These are phyloP conservation scores for Nyctibius grandis DNA, from an alignment of 2,797 vertebrate species.

Conservation along the genomic window DNA sequence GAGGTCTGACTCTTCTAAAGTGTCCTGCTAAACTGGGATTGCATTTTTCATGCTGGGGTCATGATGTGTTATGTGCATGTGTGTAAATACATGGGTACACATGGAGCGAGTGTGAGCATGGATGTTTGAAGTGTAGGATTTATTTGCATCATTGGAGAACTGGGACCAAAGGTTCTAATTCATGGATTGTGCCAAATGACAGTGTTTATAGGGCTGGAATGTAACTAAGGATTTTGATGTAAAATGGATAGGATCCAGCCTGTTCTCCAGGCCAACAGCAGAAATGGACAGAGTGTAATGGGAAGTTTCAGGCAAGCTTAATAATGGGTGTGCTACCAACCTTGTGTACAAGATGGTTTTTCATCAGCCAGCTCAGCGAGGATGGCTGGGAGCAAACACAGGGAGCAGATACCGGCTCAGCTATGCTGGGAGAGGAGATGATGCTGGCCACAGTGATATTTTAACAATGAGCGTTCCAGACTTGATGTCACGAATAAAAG, in stretches of 20 bases:
- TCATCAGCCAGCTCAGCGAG: not conserved
- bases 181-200: not conserved
- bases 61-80: not conserved
- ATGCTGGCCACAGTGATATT: not conserved
- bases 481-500: slow-evolving; percentile 5
- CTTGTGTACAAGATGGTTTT: not conserved
- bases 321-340: not conserved
- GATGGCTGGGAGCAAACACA: not conserved
- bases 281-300: not conserved
- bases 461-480: not conserved
- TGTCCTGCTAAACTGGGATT: not conserved
- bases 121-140: not conserved
- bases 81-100: not conserved
- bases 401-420: not conserved
- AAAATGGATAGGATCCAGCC: not conserved
- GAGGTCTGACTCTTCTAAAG: not conserved
- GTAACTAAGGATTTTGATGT: not conserved
- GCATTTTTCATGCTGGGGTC: not conserved
- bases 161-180: not conserved
- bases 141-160: not conserved
- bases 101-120: not conserved
- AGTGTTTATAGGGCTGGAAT: not conserved
- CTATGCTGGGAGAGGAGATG: not conserved
- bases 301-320: not conserved
- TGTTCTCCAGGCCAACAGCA: not conserved